A percentile compares a stretch with the other conserved stretches of the same genome.
Evolutionary conservation across 2,797 vertebrate genomes (phyloP).

Genomic region (Gallinago stenura): DNA sequence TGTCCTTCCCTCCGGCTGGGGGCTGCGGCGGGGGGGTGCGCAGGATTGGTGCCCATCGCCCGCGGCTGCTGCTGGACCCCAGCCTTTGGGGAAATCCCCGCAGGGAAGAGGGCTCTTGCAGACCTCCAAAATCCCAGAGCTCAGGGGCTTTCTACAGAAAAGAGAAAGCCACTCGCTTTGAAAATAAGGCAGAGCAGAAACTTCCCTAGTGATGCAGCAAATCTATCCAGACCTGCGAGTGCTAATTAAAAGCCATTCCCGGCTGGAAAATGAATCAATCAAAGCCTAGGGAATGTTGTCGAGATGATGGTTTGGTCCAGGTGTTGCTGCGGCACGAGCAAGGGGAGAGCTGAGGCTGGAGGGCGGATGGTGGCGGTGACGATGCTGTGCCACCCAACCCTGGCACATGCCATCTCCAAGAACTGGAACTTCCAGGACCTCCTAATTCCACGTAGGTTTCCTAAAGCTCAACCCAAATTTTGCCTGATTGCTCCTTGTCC

Average conservation of each 20-base stretch:
- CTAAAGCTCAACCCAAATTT: neutral
- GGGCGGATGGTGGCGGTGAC: neutral
- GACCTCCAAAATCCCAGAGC: rapidly evolving
- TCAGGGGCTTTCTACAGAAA: neutral
- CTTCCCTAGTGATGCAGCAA: neutral
- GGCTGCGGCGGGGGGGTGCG: rapidly evolving
- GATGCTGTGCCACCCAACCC: neutral
- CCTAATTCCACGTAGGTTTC: conserved; percentile 62
- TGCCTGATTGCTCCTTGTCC: conserved; percentile 33
- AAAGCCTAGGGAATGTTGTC: neutral
- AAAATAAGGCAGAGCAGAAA: neutral
- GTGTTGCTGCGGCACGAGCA: neutral
- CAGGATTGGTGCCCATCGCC: rapidly evolving
- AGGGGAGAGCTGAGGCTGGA: neutral
- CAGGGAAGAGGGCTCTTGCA: no score
- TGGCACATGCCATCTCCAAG: neutral
- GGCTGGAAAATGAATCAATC: neutral
- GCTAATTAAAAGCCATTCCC: neutral
- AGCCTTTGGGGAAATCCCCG: rapidly evolving
- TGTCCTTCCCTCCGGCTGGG: neutral
- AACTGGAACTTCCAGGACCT: neutral
- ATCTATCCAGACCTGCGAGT: rapidly evolving
- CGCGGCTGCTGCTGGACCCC: rapidly evolving
- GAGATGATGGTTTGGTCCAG: neutral
- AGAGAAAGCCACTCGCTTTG: neutral